Evolutionary conservation across 2,113 vertebrate genomes (phyloP).

Genomic region (Cettia cetti): DNA sequence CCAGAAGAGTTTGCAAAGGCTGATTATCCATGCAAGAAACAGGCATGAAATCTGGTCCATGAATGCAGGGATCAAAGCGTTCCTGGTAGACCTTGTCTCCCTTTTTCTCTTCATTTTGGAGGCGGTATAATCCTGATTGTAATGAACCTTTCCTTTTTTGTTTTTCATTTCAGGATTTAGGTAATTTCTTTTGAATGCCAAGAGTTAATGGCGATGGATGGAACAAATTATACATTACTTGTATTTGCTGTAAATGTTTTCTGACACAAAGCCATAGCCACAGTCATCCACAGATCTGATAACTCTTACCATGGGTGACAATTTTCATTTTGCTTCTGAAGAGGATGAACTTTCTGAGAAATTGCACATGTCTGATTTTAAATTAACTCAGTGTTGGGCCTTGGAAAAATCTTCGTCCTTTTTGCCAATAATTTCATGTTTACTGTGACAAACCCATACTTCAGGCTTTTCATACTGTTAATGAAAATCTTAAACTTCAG

Average conservation of each 20-base stretch:
- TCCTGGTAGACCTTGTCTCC: background rate
- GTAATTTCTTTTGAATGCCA: background rate
- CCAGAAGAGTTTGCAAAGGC: background rate
- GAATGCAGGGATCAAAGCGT: background rate
- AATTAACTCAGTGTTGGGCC: background rate
- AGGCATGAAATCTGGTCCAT: background rate
- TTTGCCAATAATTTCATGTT: background rate
- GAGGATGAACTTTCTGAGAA: background rate
- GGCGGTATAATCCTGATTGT: background rate
- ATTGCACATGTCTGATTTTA: background rate
- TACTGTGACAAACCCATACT: background rate
- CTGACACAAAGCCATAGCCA: background rate
- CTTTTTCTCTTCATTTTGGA: background rate
- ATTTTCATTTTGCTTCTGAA: background rate
- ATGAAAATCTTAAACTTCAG: background rate
- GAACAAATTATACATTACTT: background rate
- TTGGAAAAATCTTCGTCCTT: background rate
- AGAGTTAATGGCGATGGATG: background rate
- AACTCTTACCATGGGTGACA: background rate
- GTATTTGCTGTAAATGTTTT: background rate
- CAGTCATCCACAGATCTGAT: conserved; percentile 11
- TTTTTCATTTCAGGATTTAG: background rate
- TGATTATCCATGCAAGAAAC: background rate
- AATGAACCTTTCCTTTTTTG: background rate
- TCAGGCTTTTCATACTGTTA: background rate